Evolutionary conservation across 2,113 vertebrate species (phyloP).

Genomic region (Ctenodactylus gundi): DNA sequence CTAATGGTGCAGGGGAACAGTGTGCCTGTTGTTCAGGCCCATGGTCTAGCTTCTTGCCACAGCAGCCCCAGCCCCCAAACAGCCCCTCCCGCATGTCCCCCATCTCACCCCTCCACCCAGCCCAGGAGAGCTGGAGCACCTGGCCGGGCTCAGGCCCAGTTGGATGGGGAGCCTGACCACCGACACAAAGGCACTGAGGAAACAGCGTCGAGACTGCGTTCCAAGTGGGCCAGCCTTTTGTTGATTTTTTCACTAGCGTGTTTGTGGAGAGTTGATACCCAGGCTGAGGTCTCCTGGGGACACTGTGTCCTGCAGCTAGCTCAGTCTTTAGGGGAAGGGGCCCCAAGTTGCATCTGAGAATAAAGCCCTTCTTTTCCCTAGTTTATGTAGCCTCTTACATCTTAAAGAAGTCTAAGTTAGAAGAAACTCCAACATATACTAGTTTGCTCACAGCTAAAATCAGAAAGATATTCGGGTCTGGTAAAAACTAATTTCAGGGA

Average conservation of each 20-base stretch:
- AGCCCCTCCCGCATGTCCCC: background rate
- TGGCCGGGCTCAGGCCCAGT: background rate
- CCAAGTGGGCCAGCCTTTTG: background rate
- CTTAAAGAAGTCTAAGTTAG: background rate
- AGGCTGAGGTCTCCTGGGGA: background rate
- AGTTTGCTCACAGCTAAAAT: conserved; percentile 23
- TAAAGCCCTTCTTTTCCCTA: background rate
- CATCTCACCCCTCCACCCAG: background rate
- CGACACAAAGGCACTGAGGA: background rate
- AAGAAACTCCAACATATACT: background rate
- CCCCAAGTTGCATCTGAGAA: background rate
- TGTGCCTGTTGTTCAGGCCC: background rate
- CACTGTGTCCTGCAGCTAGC: background rate
- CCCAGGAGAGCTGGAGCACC: accelerated
- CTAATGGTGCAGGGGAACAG: too few species aligned
- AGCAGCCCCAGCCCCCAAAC: background rate
- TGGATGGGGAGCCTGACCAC: background rate
- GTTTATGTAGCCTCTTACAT: background rate
- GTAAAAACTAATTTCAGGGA: background rate
- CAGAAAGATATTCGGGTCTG: background rate
- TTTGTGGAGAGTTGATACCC: background rate
- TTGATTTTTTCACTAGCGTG: background rate
- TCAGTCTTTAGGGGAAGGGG: background rate
- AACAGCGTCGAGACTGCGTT: background rate
- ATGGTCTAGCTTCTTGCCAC: background rate